A percentile compares a stretch with the other conserved stretches of the same genome.
phyloP scores from a whole-genome alignment of 2,888 invertebrate genomes.

The Abrostola tripartita region DNA sequence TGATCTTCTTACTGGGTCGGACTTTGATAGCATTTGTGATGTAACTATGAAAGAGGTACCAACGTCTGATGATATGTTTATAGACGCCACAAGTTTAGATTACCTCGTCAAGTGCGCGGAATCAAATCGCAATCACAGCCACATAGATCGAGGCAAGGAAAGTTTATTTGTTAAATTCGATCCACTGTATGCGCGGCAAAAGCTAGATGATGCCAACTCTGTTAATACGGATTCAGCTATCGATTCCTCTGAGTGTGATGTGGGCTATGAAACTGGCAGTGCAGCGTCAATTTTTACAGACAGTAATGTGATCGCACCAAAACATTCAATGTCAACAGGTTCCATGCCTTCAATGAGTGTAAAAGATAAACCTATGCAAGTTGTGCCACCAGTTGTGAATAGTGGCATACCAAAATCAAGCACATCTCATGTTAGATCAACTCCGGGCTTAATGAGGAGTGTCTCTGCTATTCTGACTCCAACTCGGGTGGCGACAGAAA shows the following conservation, averaged over 20 bases:
- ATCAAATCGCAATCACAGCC: constrained; percentile 72
- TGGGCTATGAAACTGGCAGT: constrained; percentile 83
- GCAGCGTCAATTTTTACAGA: constrained; percentile 74
- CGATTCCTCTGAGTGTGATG: constrained; percentile 74
- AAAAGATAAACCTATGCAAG: constrained; percentile 81
- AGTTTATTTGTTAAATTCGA: constrained; percentile 91
- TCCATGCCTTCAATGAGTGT: constrained; percentile 60
- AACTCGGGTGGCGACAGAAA: constrained; percentile 78
- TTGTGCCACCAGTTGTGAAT: constrained; percentile 80
- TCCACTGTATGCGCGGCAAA: constrained; percentile 81
- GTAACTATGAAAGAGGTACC: constrained; percentile 81
- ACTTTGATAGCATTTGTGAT: constrained; percentile 81
- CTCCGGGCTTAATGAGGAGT: constrained; percentile 79
- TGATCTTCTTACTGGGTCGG: constrained; percentile 78
- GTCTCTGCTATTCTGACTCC: constrained; percentile 82
- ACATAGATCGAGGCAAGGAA: constrained; percentile 85
- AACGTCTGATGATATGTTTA: constrained; percentile 79
- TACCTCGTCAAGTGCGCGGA: constrained; percentile 85
- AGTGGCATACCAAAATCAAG: constrained; percentile 64
- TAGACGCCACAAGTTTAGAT: constrained; percentile 88
- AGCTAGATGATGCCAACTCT: constrained; percentile 58
- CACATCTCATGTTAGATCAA: constrained; percentile 58
- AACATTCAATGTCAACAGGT: constrained; percentile 71
- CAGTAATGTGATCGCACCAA: constrained; percentile 65
- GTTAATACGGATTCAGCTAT: constrained; percentile 62